Base-by-base conservation (phyloP, 2,888 invertebrate genomes). In the Drosophila percnosoma region DNA sequence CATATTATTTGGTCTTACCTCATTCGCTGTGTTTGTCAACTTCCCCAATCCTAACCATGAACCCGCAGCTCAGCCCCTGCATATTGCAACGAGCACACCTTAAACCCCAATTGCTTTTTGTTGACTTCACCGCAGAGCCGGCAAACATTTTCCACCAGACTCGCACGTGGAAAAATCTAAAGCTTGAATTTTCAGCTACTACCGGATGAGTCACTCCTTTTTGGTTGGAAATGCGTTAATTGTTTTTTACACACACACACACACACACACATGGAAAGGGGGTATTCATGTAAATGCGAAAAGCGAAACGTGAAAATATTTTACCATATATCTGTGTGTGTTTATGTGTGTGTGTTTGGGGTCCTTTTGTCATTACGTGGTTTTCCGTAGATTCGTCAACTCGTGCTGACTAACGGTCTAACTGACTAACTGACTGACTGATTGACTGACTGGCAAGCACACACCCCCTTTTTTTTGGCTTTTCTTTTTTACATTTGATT, bases 301-400 rank as follows among this genome's bases (percentile, higher is more conserved):
- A 45, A n/a, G 68, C 55, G 55, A 54, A 78, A 85, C 87, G 87
- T 87, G 90, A 69, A 89, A 89, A 83, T 86, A 88, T 87, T 78
- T 77, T 45, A 59, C 60, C 58, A 65, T 48, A 63, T 53, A 42
- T 38, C n/a, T 58, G 49, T 66, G 40, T 42, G 33, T 24, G 21
- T 55, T 10, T 36, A 5, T 42, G 54, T 24, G 31, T 52, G 36
- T 55, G 58, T 64, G n/a, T 67, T 34, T 57, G 42, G 38, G 57
- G 11, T 27, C 54, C n/a, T 51, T 62, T 52, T 75, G 70, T 66
- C 78, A 82, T 80, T 78, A 79, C 71, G 77, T 69, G 83, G 80
- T 75, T 78, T 81, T 69, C 58, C 74, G 66, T 78, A 81, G 76
- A 83, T 83, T 87, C 84, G 79, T 82, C 86, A 89, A 74, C 63